phyloP scores from a whole-genome alignment of 2,113 vertebrate genomes.

The Campylorhamphus procurvoides region DNA sequence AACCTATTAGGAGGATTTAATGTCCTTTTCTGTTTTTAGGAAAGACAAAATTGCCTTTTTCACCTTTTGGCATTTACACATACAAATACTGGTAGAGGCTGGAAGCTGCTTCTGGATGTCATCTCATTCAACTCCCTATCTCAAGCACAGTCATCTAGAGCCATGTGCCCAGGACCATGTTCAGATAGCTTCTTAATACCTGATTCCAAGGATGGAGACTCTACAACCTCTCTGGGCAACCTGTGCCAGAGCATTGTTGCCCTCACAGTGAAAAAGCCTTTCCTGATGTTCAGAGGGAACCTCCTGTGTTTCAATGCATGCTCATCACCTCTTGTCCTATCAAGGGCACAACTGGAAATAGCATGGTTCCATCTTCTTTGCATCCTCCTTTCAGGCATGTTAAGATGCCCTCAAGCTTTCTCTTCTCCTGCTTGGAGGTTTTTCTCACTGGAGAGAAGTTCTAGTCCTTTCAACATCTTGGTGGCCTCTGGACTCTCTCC shows the following conservation, averaged over 20 bases:
- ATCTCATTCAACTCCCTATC: neutral
- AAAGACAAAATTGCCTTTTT: neutral
- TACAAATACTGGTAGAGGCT: neutral
- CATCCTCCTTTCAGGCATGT: neutral
- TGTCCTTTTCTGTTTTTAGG: neutral
- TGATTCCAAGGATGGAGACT: neutral
- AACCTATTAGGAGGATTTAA: neutral
- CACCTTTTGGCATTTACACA: neutral
- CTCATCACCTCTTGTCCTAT: neutral
- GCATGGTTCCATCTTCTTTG: neutral
- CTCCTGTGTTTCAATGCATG: neutral
- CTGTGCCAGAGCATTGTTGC: accelerated
- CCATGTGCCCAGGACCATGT: neutral
- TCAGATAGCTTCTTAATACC: neutral
- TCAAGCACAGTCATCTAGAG: neutral
- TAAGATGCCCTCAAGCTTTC: neutral
- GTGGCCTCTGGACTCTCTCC: neutral
- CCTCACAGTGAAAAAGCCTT: neutral
- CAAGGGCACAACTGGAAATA: neutral
- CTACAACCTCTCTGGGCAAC: neutral
- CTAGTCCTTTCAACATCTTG: neutral
- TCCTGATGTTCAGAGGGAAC: neutral
- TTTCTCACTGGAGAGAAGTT: neutral
- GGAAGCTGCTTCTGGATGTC: neutral
- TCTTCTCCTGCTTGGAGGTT: neutral